Evolutionary conservation across 2,113 vertebrate genomes (phyloP), one percentile per base, ranked within the genome.

Genomic region (Zapornia atra): DNA sequence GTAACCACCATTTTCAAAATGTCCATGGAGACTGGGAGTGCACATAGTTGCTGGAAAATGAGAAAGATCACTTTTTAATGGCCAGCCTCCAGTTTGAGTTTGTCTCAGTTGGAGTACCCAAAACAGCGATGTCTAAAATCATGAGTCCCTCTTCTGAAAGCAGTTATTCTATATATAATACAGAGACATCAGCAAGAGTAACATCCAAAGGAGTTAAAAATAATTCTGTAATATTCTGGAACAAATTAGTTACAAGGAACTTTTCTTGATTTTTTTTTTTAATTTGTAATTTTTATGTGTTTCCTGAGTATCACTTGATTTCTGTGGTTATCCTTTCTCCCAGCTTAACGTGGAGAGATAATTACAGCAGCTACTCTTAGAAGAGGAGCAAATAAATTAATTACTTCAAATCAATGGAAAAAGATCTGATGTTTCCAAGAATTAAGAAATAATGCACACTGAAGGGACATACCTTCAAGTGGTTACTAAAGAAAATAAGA

Each of bases 361-460:
- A 91, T 84, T 84, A 79, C 44, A 89, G 78, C 61, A 91, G 56
- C 13, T 83, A 36, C 54, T 84, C 61, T 84, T 83, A 64, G 72
- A 93, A 86, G 63, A 69, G 61, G 38, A 95, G 77, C 36, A 87
- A 70, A 59, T 66, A 64, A 94, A 72, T 28, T 94, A 70, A 95
- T 86, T 84, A 50, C 60, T 84, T 21, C 53, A 80, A 36, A 83
- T 50, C 0, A 13, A 69, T 57, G 25, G 44, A 90, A 80, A 60
- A 85, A 84, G 4, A 44, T 38, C 29, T 68, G 42, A 4, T 16
- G 21, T 75, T 93, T 90, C 44, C 38, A 90, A 77, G 68, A 92
- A 94, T 64, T 81, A 64, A 89, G 78, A 84, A 92, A 53, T 46
- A 88, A 78, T 71, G 38, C 17, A 56, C 0, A 0, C 44, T 73